Percentiles rank a stretch among this genome's conserved stretches.
These are phyloP conservation scores for Phoeniculus purpureus DNA, from an alignment of 2,797 vertebrate genomes.

Conservation along the genomic window DNA sequence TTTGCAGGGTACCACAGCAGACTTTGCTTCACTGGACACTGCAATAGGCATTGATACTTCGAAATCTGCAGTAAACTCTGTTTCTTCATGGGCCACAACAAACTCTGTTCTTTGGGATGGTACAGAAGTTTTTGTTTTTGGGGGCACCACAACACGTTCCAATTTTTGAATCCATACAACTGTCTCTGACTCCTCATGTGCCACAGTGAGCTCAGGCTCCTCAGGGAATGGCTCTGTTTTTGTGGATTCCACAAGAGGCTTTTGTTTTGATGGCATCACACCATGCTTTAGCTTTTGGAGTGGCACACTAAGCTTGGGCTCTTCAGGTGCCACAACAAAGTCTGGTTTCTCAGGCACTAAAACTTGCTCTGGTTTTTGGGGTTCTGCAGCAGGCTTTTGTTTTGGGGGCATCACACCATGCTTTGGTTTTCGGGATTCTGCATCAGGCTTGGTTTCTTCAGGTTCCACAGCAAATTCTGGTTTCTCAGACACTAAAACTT, in stretches of 20 bases:
- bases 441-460: neutral
- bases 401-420: neutral
- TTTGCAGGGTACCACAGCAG: neutral
- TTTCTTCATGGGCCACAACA: neutral
- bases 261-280: neutral
- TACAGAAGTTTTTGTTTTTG: neutral
- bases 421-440: neutral
- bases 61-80: neutral
- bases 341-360: neutral
- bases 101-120: neutral
- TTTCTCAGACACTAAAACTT: neutral
- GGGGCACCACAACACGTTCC: neutral
- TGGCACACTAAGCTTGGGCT: fast-evolving
- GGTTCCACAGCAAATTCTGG: neutral
- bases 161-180: neutral
- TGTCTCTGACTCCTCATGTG: neutral
- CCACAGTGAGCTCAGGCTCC: neutral
- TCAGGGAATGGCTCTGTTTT: neutral
- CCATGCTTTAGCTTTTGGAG: neutral
- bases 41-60: neutral
- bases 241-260: neutral
- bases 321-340: neutral
- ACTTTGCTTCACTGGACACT: neutral
- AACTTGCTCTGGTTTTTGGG: neutral
- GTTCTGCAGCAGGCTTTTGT: neutral